Percentiles rank a stretch among this genome's conserved stretches.
Evolutionary conservation across 2,113 vertebrate species (phyloP).

Genomic region (Petroica traversi): DNA sequence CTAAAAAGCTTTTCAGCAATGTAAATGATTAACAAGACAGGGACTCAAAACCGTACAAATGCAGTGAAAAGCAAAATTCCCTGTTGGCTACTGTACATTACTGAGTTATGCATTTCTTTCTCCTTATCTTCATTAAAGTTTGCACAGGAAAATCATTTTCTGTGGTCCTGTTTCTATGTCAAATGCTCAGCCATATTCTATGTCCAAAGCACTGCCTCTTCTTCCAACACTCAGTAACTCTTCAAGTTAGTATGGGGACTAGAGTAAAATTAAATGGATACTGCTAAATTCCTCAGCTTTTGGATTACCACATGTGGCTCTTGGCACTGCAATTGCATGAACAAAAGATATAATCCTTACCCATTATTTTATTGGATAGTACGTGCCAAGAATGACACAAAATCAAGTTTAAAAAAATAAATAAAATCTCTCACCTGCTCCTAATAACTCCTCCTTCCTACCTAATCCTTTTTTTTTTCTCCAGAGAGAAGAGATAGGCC

Average conservation of each 20-base stretch:
- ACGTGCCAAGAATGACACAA: background rate
- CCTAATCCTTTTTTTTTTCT: background rate
- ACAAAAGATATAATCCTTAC: background rate
- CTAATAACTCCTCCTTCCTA: background rate
- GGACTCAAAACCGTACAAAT: conserved; percentile 14
- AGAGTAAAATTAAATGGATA: background rate
- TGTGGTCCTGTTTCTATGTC: background rate
- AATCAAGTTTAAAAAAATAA: background rate
- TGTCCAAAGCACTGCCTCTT: background rate
- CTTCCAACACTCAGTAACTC: background rate
- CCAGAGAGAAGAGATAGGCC: background rate
- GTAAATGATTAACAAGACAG: conserved; percentile 56
- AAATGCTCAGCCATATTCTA: background rate
- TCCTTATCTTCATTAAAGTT: conserved; percentile 6
- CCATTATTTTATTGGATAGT: background rate
- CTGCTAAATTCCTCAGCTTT: background rate
- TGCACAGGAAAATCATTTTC: background rate
- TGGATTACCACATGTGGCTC: background rate
- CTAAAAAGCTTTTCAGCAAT: conserved; percentile 54
- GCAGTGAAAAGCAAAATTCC: conserved; percentile 19
- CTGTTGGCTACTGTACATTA: conserved; percentile 8
- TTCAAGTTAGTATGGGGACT: background rate
- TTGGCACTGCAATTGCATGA: background rate
- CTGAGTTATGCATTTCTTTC: background rate
- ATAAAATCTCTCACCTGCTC: background rate